Evolutionary conservation across 2,797 vertebrate genomes (phyloP), one percentile per base, ranked within the genome.

Genomic region (Xerus rutilus): DNA sequence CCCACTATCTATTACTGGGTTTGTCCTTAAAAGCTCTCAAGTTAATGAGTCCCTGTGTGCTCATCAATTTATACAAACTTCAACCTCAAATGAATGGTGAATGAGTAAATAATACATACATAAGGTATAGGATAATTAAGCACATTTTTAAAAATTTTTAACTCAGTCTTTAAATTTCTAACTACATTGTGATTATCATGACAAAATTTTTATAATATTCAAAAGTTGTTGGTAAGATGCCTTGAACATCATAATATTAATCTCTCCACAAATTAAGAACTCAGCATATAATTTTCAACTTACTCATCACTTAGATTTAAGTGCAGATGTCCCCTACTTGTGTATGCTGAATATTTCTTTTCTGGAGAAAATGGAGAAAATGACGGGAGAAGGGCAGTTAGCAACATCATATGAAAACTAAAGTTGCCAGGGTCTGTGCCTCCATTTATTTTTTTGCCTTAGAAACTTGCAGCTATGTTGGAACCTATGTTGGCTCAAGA

Each of bases 61-160:
- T 86, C 57, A 83, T 12, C 9, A 52, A 84, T 59, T 93, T 76
- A 65, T 47, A 78, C 2, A 79, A 88, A 78, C 30, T 20, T 74
- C 70, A 83, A 74, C 9, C 86, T 69, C 64, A 91, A 93, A 73
- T 54, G 47, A 89, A 78, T n/a, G n/a, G 30, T 72, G 45, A 91
- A 28, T 79, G 14, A 64, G 13, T 32, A 45, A 85, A 64, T 39
- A 89, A 64, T 73, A 78, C 13, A 23, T 62, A 74, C 13, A 23
- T 21, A 54, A 70, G n/a, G 14, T 25, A 25, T 3, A 47, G 54
- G 18, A 32, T 52, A 72, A 79, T 79, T 89, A 86, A 25, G 89
- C 54, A 43, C 10, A 88, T 85, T 62, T 77, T 45, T 43, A 64
- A 93, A 86, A 49, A 43, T 65, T 89, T 87, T 91, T 39, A 85